Conservation (phyloP, 2,888 invertebrate species). For the Hirudinaria manillensis region DNA sequence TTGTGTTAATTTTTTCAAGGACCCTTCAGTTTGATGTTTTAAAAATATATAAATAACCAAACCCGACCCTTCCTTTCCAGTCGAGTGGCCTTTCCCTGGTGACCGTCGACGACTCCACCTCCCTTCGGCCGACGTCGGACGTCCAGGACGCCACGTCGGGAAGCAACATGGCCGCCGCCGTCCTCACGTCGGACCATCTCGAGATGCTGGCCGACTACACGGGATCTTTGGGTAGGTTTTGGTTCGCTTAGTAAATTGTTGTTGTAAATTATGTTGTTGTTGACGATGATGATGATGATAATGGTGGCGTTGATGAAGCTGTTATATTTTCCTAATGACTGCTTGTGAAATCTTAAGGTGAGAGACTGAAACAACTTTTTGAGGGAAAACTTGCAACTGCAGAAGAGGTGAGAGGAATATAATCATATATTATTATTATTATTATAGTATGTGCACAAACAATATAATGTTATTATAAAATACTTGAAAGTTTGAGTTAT, state of each 20-base stretch:
- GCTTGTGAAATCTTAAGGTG: constrained; percentile 62
- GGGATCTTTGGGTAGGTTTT: constrained; percentile 25
- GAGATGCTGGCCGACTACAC: constrained; percentile 29
- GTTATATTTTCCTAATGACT: not conserved
- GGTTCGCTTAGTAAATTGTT: not conserved
- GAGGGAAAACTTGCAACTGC: constrained; percentile 76
- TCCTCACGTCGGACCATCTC: constrained; percentile 12
- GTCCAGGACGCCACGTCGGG: not conserved
- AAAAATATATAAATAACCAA: no score
- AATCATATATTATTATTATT: constrained; percentile 10
- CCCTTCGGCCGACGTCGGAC: not conserved
- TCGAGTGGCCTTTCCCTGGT: constrained; percentile 21
- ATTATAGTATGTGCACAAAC: constrained; percentile 61
- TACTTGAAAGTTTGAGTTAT: no score
- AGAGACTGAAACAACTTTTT: constrained; percentile 79
- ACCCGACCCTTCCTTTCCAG: not conserved
- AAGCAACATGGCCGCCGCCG: not conserved
- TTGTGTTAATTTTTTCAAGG: no score
- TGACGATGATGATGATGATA: not conserved
- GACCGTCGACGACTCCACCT: not conserved
- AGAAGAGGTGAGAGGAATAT: constrained; percentile 56
- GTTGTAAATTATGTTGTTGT: not conserved
- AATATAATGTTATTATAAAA: constrained; percentile 61
- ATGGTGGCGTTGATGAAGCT: not conserved
- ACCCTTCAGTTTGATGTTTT: no score